Conservation (phyloP, 2,113 vertebrate genomes). For the Gallinago undulata region DNA sequence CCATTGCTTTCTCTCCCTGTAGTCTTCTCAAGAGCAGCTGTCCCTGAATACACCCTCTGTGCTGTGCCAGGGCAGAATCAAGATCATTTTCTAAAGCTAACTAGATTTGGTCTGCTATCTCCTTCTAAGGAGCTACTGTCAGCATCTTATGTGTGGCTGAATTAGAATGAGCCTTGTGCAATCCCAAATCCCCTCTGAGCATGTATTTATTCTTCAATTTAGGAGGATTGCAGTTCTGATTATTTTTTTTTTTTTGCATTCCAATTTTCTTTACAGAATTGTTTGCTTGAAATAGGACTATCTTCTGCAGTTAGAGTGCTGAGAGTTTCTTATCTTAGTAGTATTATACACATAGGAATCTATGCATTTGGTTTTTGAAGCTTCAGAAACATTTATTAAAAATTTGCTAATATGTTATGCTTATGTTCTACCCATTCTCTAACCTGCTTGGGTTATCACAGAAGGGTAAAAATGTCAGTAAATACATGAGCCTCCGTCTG, state of each 20-base stretch:
- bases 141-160: neutral
- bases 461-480: neutral
- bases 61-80: neutral
- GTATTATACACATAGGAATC: neutral
- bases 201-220: constrained; percentile 42
- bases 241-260: neutral
- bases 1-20: neutral
- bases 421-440: neutral
- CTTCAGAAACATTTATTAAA: constrained; percentile 6
- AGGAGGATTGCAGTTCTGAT: neutral
- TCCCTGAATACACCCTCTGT: constrained; percentile 6
- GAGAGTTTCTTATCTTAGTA: neutral
- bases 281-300: neutral
- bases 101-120: constrained; percentile 10
- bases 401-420: neutral
- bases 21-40: constrained; percentile 22
- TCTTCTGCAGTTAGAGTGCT: neutral
- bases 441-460: neutral
- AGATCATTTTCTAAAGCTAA: constrained; percentile 42
- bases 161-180: constrained; percentile 35
- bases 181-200: constrained; percentile 27
- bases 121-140: constrained; percentile 46
- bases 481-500: neutral
- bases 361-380: neutral
- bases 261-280: constrained; percentile 8